Conservation (phyloP, 2,888 invertebrate genomes). For the Agrotis exclamationis region DNA sequence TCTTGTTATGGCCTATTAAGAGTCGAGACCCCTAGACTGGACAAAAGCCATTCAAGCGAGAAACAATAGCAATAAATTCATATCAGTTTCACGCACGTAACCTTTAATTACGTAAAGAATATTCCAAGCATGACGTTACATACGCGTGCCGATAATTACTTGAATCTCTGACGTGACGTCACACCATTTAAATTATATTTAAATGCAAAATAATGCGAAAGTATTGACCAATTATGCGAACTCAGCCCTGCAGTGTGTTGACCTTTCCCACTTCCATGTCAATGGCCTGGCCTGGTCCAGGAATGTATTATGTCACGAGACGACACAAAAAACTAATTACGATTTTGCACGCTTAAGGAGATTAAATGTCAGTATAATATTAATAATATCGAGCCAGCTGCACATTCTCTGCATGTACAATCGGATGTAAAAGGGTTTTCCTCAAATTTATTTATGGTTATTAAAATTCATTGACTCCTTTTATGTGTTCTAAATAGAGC, state of each 20-base stretch:
- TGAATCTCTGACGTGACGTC: slow-evolving; percentile 78
- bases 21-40: slow-evolving; percentile 44
- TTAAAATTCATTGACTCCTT: not conserved
- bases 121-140: slow-evolving; percentile 68
- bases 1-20: slow-evolving; percentile 29
- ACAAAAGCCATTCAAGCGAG: slow-evolving; percentile 57
- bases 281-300: slow-evolving; percentile 72
- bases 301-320: slow-evolving; percentile 70
- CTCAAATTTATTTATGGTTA: slow-evolving; percentile 8
- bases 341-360: slow-evolving; percentile 67
- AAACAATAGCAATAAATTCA: slow-evolving; percentile 61
- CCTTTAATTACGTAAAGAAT: slow-evolving; percentile 71
- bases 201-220: slow-evolving; percentile 72
- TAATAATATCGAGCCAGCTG: slow-evolving; percentile 52
- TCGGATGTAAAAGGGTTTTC: slow-evolving; percentile 23
- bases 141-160: slow-evolving; percentile 72
- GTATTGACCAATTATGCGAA: slow-evolving; percentile 73
- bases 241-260: slow-evolving; percentile 70
- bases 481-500: not conserved
- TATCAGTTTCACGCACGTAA: slow-evolving; percentile 60
- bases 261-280: slow-evolving; percentile 81
- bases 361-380: slow-evolving; percentile 65
- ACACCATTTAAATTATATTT: slow-evolving; percentile 72
- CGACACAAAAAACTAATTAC: slow-evolving; percentile 71
- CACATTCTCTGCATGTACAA: slow-evolving; percentile 30